Conservation (phyloP, 2,113 vertebrate genomes). For the Lasiurus borealis region DNA sequence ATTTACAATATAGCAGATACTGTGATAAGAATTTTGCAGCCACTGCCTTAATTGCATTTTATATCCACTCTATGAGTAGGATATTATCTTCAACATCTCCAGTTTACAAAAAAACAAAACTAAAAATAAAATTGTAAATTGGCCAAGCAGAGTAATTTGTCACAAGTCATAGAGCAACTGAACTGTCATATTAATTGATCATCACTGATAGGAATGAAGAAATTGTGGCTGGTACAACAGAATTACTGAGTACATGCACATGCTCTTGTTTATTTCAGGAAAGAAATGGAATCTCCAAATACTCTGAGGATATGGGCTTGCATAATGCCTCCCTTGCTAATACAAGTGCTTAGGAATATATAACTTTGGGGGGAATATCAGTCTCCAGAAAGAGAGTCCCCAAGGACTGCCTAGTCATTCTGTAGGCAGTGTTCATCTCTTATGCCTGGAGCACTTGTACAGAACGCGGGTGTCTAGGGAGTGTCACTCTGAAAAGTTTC, state of each 20-base stretch:
- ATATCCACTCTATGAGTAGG: not conserved
- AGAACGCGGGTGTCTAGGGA: not conserved
- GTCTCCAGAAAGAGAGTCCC: conserved; percentile 37
- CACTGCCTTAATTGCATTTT: not conserved
- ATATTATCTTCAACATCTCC: not conserved
- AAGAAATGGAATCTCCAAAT: not conserved
- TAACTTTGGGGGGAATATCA: conserved; percentile 20
- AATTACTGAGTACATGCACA: not conserved
- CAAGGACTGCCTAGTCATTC: not conserved
- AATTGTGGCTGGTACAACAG: not conserved
- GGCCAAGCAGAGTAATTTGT: not conserved
- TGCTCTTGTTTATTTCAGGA: not conserved
- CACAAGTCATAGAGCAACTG: not conserved
- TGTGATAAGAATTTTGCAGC: not conserved
- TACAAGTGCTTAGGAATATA: not conserved
- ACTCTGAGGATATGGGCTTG: not conserved
- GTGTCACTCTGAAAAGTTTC: not conserved
- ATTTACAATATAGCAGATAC: not conserved
- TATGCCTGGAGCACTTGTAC: not conserved
- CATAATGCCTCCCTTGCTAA: conserved; percentile 26
- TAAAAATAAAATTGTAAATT: conserved; percentile 8
- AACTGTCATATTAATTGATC: not conserved
- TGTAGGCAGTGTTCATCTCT: not conserved
- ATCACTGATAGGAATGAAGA: not conserved
- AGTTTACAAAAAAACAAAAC: not conserved